Evolutionary conservation across 2,888 invertebrate species (phyloP).

Genomic region (Plagodis dolabraria): DNA sequence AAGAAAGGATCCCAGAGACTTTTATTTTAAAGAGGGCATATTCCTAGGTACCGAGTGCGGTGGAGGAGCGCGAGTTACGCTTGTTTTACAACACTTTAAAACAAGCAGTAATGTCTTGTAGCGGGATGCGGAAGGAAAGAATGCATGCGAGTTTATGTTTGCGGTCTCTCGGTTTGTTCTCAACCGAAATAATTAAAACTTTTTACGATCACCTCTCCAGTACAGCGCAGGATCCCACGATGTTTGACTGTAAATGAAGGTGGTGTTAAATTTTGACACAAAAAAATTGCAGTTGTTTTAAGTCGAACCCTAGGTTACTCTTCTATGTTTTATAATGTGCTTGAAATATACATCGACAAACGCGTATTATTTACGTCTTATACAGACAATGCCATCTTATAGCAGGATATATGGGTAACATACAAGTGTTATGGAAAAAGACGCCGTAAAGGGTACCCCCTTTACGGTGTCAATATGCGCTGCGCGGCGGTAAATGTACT

Average conservation of each 20-base stretch:
- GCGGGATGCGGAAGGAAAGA: slow-evolving; percentile 67
- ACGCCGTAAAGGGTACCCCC: too few relatives aligned
- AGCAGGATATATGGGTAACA: too few relatives aligned
- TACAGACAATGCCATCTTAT: too few relatives aligned
- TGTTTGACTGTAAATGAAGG: slow-evolving; percentile 51
- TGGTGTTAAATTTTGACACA: slow-evolving; percentile 44
- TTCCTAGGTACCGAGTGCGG: slow-evolving; percentile 47
- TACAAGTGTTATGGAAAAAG: too few relatives aligned
- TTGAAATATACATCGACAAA: too few relatives aligned
- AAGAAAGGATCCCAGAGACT: slow-evolving; percentile 48
- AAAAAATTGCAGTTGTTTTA: background rate
- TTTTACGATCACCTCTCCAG: slow-evolving; percentile 72
- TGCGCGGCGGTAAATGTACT: too few relatives aligned
- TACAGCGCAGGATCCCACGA: slow-evolving; percentile 62
- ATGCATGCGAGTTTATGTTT: slow-evolving; percentile 74
- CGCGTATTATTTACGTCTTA: too few relatives aligned
- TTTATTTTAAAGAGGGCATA: slow-evolving; percentile 63
- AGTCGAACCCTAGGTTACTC: too few relatives aligned
- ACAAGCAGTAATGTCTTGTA: slow-evolving; percentile 75
- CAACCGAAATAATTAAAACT: slow-evolving; percentile 80
- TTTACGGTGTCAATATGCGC: too few relatives aligned
- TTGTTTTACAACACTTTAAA: slow-evolving; percentile 83
- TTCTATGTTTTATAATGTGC: too few relatives aligned
- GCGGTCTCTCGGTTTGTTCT: slow-evolving; percentile 69
- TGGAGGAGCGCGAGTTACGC: slow-evolving; percentile 59